Evolutionary conservation across 23 tunicate species (phyloP).

Genomic region (Ascidia mentula): DNA sequence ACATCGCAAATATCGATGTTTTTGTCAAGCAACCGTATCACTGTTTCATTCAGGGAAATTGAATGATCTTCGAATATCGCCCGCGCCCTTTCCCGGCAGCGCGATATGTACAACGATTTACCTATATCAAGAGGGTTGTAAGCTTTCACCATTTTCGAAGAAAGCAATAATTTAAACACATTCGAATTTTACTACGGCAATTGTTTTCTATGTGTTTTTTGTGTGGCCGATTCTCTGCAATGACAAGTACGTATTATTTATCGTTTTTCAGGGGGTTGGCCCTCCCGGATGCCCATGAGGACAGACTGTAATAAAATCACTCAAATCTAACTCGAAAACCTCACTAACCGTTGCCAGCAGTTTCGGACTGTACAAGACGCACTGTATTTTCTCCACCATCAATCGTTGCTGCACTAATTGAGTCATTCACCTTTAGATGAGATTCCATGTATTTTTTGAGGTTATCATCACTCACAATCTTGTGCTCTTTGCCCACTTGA

Average conservation of each 20-base stretch:
- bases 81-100: slow-evolving; percentile 30
- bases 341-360: slow-evolving; percentile 55
- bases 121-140: slow-evolving; percentile 18
- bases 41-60: slow-evolving; percentile 14
- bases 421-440: background rate
- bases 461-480: background rate
- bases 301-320: no score
- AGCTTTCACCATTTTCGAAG: no score
- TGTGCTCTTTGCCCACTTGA: slow-evolving; percentile 12
- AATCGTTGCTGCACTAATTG: background rate
- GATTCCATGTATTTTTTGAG: slow-evolving; percentile 21
- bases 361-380: slow-evolving; percentile 48
- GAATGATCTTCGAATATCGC: slow-evolving; percentile 2
- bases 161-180: no score
- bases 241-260: background rate
- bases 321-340: no score
- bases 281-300: no score
- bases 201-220: background rate
- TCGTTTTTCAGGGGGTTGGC: background rate
- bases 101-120: slow-evolving; percentile 45
- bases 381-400: slow-evolving; percentile 16
- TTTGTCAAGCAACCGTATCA: slow-evolving; percentile 54
- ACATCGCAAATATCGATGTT: slow-evolving; percentile 34
- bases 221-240: background rate
- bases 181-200: no score